Evolutionary conservation across 1,140 invertebrate genomes (phyloP), one percentile per base, ranked within the genome.

Genomic region (Capitella teleta): DNA sequence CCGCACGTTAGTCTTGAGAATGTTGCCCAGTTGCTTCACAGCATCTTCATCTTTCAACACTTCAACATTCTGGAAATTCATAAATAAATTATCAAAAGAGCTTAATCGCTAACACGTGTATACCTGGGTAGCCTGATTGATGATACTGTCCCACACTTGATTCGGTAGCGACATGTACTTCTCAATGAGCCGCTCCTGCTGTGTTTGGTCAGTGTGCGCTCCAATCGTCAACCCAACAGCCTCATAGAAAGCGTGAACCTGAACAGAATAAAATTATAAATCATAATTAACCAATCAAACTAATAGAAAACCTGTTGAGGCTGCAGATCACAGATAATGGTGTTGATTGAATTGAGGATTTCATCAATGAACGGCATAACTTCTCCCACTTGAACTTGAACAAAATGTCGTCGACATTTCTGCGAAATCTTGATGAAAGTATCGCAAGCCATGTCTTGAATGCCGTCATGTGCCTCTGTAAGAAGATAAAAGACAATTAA

Each of bases 371-470:
- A 99, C 51, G 96, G 94, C 76, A 87, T 84, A 12, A 85, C 80
- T 78, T 99, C 96, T 23, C 94, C 93, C 43, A 90, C 82, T 77
- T 99, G 95, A 42, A 91, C 81, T 56, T 87, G 72, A 28, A 98
- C 93, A 80, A 99, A 99, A 76, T 98, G 94, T 55, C 92, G 78
- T 49, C 91, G 79, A 75, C 96, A 99, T 73, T 99, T 99, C 56
- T 94, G 79, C n/a, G 96, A 92, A 67, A 99, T 99, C 75, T 99
- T 99, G 58, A 99, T 98, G 70, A 99, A 99, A 21, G 96, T 99
- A 77, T 99, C 96, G 78, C 96, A 99, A 47, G 96, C 96, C 96
- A 99, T 99, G 66, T 98, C 93, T 62, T 78, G 76, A 6, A 99
- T 95, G 62, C 96, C 96, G 72, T 98, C 96, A 70, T 99, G 96